Percentiles rank a stretch among this genome's conserved stretches.
Evolutionary conservation across 2,797 vertebrate genomes (phyloP).

Genomic region (Enteromius unitaeniatus): DNA sequence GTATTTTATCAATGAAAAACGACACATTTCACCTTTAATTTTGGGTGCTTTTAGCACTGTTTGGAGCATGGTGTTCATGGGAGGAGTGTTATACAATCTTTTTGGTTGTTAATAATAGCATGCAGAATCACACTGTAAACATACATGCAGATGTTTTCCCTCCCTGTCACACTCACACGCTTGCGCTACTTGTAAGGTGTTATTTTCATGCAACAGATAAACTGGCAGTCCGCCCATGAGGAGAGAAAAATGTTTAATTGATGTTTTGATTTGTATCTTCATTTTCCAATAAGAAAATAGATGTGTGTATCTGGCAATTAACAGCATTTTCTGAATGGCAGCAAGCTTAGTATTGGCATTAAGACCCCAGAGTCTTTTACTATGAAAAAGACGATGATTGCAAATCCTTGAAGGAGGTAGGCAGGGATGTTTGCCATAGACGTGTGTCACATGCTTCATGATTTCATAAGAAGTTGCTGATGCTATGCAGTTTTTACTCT

Average conservation of each 20-base stretch:
- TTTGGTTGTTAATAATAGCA: slow-evolving; percentile 36
- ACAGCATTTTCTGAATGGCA: slow-evolving; percentile 21
- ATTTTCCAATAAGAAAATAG: slow-evolving; percentile 31
- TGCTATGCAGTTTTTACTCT: slow-evolving; percentile 3
- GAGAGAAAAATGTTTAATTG: slow-evolving; percentile 41
- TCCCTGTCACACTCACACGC: not conserved
- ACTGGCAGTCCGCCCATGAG: slow-evolving; percentile 26
- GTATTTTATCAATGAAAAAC: not conserved
- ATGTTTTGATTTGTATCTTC: slow-evolving; percentile 43
- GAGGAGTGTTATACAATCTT: slow-evolving; percentile 13
- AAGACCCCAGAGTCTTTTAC: not conserved
- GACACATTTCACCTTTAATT: not conserved
- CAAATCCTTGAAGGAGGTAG: slow-evolving; percentile 13
- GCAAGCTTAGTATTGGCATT: slow-evolving; percentile 19
- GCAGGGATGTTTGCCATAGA: not conserved
- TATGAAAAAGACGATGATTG: not conserved
- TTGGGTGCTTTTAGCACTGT: not conserved
- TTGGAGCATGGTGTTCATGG: not conserved
- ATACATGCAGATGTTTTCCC: slow-evolving; percentile 8
- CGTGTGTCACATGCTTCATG: not conserved
- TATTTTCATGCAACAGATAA: slow-evolving; percentile 9
- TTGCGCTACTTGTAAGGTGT: slow-evolving; percentile 5
- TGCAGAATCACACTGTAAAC: slow-evolving; percentile 14
- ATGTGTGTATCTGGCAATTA: slow-evolving; percentile 30
- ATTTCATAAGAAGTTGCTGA: not conserved